Evolutionary conservation across 2,797 vertebrate genomes (phyloP), one percentile per base, ranked within the genome.

Genomic region (Mormyrus hasselquistii): DNA sequence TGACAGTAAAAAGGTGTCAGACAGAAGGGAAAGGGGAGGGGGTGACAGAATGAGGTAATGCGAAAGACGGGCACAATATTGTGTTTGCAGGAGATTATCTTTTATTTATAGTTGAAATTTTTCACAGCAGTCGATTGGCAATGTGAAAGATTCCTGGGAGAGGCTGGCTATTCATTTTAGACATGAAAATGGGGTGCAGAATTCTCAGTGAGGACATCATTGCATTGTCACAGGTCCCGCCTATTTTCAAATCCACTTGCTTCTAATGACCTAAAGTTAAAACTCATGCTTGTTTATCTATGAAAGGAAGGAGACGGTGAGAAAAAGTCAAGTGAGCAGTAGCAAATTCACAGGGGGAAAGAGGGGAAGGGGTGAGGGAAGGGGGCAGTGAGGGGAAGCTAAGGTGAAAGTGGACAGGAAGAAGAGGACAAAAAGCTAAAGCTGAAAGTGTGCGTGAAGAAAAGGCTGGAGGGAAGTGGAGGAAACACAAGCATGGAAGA

Each of bases 121-220:
- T 89, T 92, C 89, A 91, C 89, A 89, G 90, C 89, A 92, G 94
- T 94, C 95, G 93, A 95, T 95, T 95, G 96, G 93, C 94, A 94
- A 92, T 89, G 59, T 90, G 92, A 87, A 88, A 89, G 91, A 91
- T 93, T 92, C 93, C 94, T 91, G 55, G 2, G 94, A 94, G 93
- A 94, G 93, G 94, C 92, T 88, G 90, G 91, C 92, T 90, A 94
- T 94, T 96, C 93, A 95, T 95, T 96, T 95, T 95, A 95, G 93
- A 93, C 91, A 49, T 9, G 53, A 89, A 89, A 47, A 79, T 53
- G 88, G 59, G 50, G 47, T 47, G n/a, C 22, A 38, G 86, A 83
- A 19, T 22, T 86, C 41, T 83, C 50, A 55, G 49, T 3, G 53
- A 87, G 50, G 22, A 34, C 50, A 22, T 88, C 65, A 38, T 25